These are phyloP conservation scores for Tetragonula carbonaria DNA, from an alignment of 2,888 invertebrate genomes.

Conservation along the genomic window DNA sequence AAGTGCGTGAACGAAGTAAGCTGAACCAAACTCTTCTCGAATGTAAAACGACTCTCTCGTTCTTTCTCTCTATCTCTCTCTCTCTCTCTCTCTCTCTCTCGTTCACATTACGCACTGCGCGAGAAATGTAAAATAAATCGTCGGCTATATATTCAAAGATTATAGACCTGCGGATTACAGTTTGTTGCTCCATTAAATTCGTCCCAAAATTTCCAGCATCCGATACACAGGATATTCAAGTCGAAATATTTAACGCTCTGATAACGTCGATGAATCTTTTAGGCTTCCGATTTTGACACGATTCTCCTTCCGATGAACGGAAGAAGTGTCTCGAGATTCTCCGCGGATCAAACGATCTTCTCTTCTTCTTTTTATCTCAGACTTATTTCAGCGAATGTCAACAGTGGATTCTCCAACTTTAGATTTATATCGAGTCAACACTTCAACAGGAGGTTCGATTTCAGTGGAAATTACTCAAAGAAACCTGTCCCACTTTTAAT, in stretches of 20 bases:
- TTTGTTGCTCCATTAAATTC: slow-evolving; percentile 1
- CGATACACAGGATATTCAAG: background rate
- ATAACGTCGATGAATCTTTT: slow-evolving; percentile 6
- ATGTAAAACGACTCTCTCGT: background rate
- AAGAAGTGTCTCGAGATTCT: background rate
- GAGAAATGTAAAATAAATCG: background rate
- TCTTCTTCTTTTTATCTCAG: background rate
- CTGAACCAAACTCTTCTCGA: background rate
- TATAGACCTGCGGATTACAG: background rate
- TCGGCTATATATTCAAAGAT: background rate
- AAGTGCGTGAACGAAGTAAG: slow-evolving; percentile 23
- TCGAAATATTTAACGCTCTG: background rate
- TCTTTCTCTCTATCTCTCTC: too few relatives aligned
- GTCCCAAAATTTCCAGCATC: background rate
- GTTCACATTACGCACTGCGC: background rate
- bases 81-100: too few relatives aligned
- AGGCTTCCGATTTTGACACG: background rate
- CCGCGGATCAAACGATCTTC: background rate
- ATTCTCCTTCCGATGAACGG: background rate
- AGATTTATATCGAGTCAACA: slow-evolving; percentile 21
- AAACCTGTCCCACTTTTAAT: background rate
- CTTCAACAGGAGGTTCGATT: slow-evolving; percentile 4
- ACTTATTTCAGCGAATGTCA: slow-evolving; percentile 15
- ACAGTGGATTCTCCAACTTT: background rate
- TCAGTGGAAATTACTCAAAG: background rate